Evolutionary conservation across 2,113 vertebrate genomes (phyloP).

Genomic region (Peromyscus leucopus): DNA sequence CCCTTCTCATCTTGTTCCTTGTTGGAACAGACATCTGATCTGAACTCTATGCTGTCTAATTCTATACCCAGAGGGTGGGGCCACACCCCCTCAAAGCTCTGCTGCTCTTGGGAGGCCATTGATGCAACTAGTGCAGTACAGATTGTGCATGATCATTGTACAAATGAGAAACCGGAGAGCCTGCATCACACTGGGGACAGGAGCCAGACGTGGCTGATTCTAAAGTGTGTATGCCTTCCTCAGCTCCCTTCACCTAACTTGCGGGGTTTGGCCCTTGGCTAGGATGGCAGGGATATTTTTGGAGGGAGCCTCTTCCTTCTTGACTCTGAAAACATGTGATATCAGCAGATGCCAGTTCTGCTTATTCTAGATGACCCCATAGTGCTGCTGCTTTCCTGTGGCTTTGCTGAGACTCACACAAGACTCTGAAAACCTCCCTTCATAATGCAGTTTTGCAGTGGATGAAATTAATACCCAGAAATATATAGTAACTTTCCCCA

Average conservation of each 20-base stretch:
- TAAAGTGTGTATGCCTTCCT: background rate
- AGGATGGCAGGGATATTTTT: constrained; percentile 54
- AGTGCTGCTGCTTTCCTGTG: constrained; percentile 23
- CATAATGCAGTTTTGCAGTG: constrained; percentile 40
- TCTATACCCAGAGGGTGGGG: background rate
- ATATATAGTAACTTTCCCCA: constrained; percentile 43
- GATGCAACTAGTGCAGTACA: background rate
- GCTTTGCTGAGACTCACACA: constrained; percentile 48
- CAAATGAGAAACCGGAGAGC: background rate
- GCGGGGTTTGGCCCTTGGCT: background rate
- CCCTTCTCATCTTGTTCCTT: background rate
- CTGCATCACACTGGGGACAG: background rate
- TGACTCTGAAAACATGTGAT: constrained; percentile 15
- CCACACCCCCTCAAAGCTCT: background rate
- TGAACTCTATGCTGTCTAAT: background rate
- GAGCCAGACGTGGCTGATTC: background rate
- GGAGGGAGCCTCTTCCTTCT: constrained; percentile 37
- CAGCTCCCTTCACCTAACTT: background rate
- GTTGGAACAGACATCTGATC: background rate
- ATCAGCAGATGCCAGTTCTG: constrained; percentile 41
- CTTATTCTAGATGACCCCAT: constrained; percentile 30
- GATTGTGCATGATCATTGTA: background rate
- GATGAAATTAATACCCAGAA: constrained; percentile 66
- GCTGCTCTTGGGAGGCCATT: background rate
- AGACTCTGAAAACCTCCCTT: constrained; percentile 28